These are phyloP conservation scores for Eupithecia insigniata DNA, from an alignment of 2,888 invertebrate genomes.

Conservation along the genomic window DNA sequence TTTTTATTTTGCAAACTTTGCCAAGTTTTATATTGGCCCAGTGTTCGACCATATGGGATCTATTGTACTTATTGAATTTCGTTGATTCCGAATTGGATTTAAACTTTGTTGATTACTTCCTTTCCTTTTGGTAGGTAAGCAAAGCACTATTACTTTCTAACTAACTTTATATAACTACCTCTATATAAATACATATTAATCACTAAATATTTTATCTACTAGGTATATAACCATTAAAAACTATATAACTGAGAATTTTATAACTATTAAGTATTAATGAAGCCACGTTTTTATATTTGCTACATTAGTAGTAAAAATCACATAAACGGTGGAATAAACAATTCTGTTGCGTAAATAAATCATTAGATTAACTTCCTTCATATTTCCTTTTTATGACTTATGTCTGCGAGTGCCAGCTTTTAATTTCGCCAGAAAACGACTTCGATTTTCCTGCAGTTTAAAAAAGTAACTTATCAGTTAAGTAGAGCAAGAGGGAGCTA, in stretches of 20 bases:
- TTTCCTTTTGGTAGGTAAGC: not conserved
- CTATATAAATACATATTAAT: too few relatives aligned
- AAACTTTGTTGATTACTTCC: not conserved
- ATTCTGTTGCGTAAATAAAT: conserved; percentile 51
- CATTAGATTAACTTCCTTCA: conserved; percentile 67
- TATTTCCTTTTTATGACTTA: conserved; percentile 81
- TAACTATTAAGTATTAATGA: not conserved
- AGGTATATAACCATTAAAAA: too few relatives aligned
- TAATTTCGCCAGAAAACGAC: conserved; percentile 78
- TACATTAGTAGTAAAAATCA: not conserved
- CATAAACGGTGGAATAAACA: conserved; percentile 28
- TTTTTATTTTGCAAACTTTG: conserved; percentile 34
- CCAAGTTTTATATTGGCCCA: not conserved
- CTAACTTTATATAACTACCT: too few relatives aligned
- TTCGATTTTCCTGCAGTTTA: conserved; percentile 82
- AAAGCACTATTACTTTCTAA: not conserved
- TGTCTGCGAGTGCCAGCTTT: conserved; percentile 80
- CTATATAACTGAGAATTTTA: too few relatives aligned
- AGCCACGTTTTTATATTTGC: not conserved
- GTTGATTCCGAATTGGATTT: not conserved
- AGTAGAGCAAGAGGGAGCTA: conserved; percentile 66
- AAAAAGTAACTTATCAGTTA: conserved; percentile 83
- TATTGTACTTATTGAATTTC: not conserved
- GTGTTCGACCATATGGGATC: not conserved
- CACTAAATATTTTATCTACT: too few relatives aligned